Evolutionary conservation across 2,888 invertebrate genomes (phyloP).

Genomic region (Chrysolina americana): DNA sequence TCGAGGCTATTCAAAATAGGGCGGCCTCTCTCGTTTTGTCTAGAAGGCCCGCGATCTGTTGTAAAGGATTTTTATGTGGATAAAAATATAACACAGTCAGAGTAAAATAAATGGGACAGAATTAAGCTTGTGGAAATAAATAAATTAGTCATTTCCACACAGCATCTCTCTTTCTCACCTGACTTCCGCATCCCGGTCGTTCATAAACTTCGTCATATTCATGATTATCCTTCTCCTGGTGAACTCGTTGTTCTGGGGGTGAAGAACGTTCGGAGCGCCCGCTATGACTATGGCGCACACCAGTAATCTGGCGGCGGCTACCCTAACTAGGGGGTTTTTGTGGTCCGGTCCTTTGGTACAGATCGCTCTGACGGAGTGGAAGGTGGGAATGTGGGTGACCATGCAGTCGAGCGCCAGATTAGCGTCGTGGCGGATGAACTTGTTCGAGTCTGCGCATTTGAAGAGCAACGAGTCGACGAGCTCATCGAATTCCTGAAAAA

Average conservation of each 20-base stretch:
- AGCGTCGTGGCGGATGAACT: conserved; percentile 82
- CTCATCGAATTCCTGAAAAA: conserved; percentile 79
- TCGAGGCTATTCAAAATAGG: too few relatives aligned
- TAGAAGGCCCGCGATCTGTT: too few relatives aligned
- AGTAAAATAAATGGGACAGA: too few relatives aligned
- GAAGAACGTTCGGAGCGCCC: conserved; percentile 74
- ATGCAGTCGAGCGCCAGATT: conserved; percentile 80
- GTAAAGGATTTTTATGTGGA: too few relatives aligned
- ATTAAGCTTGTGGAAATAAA: too few relatives aligned
- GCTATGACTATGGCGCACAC: conserved; percentile 77
- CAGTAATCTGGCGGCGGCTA: conserved; percentile 77
- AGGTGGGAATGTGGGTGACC: conserved; percentile 77
- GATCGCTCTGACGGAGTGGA: conserved; percentile 71
- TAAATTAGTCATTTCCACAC: too few relatives aligned
- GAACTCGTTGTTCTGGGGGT: conserved; percentile 71
- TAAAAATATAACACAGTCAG: too few relatives aligned
- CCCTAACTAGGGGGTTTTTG: conserved; percentile 79
- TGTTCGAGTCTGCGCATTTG: conserved; percentile 82
- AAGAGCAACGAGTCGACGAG: conserved; percentile 76
- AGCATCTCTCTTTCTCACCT: conserved; percentile 60
- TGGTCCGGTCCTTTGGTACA: conserved; percentile 71
- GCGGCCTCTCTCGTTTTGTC: too few relatives aligned
- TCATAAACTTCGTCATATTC: conserved; percentile 71
- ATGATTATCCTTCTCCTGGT: conserved; percentile 71
- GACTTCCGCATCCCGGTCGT: conserved; percentile 73